Evolutionary conservation across 1,140 invertebrate genomes (phyloP), one percentile per base, ranked within the genome.

Genomic region (Temnothorax nylanderi): DNA sequence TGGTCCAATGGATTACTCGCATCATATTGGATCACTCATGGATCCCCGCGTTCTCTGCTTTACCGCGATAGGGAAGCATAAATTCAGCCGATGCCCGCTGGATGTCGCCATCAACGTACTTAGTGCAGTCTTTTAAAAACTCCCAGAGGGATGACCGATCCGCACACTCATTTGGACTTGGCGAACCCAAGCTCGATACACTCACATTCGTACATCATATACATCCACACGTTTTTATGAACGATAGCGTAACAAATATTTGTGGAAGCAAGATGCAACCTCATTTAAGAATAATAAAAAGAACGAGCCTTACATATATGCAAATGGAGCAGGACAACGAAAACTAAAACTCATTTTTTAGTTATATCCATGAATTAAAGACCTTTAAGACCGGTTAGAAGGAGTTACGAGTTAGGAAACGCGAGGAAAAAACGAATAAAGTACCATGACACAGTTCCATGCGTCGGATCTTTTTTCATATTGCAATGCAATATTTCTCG

Each of bases 91-190:
- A 60, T 64, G 69, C 11, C 86, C 69, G 88, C 54, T 54, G 89
- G 89, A 90, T 90, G 89, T 90, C 89, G 89, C 89, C 65, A 37
- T 85, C 47, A 51, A 76, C 67, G 13, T 75, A 47, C 62, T 78
- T 64, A 47, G 32, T 8, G 32, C 34, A 47, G 13, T 58, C 56
- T 87, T 47, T 62, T 32, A 13, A 26, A 64, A 65, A 32, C 13
- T 69, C 41, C 41, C 41, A 10, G 65, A 49, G 41, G n/a, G 41
- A 49, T 16, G 21, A 47, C 21, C 3, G 65, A 69, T 69, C 41
- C 21, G 65, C 37, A 21, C n/a, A 44, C 10, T n/a, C 4, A 44
- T 41, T 41, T 47, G 11, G 41, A 49, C 21, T 69, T 26, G 7
- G 13, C 44, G n/a, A 69, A 32, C 5, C 6, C 21, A 18, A 34